These are phyloP conservation scores for Montipora capricornis DNA, from an alignment of 64 coral and sea anemone genomes.

Conservation along the genomic window DNA sequence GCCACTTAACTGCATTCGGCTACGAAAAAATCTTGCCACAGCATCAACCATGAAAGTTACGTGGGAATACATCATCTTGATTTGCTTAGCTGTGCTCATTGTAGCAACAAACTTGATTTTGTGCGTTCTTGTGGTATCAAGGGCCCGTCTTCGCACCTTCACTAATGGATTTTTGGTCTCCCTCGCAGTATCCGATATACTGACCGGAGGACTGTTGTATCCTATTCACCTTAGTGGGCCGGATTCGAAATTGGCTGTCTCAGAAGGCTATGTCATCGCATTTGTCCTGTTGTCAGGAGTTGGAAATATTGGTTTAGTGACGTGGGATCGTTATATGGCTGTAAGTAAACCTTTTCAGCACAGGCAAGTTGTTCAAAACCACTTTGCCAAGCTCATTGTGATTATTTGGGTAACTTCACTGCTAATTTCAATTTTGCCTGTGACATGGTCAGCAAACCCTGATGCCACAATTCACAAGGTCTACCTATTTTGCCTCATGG, in stretches of 20 bases:
- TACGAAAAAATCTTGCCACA: background rate
- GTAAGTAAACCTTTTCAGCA: slow-evolving; percentile 7
- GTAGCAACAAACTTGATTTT: background rate
- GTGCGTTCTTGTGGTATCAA: background rate
- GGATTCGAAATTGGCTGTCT: background rate
- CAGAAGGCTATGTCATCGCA: slow-evolving; percentile 30
- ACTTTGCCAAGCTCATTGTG: slow-evolving; percentile 18
- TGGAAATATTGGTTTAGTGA: slow-evolving; percentile 36
- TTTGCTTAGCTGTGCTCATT: slow-evolving; percentile 5
- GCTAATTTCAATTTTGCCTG: background rate
- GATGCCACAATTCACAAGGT: slow-evolving; percentile 15
- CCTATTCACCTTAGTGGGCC: slow-evolving; percentile 40
- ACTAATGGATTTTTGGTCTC: slow-evolving; percentile 46
- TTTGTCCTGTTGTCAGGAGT: slow-evolving; percentile 40
- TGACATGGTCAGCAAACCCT: background rate
- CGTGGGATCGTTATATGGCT: slow-evolving; percentile 44
- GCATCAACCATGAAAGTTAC: background rate
- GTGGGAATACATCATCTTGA: background rate
- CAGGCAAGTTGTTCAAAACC: background rate
- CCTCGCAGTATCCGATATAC: slow-evolving; percentile 22
- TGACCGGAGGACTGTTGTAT: slow-evolving; percentile 12
- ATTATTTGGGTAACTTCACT: slow-evolving; percentile 29
- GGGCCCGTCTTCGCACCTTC: slow-evolving; percentile 16
- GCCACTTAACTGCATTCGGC: too few relatives aligned
- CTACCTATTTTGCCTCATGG: slow-evolving; percentile 27